Base-by-base conservation (phyloP, 37 sponge, comb jelly and placozoan genomes). In the Beroe ovata region DNA sequence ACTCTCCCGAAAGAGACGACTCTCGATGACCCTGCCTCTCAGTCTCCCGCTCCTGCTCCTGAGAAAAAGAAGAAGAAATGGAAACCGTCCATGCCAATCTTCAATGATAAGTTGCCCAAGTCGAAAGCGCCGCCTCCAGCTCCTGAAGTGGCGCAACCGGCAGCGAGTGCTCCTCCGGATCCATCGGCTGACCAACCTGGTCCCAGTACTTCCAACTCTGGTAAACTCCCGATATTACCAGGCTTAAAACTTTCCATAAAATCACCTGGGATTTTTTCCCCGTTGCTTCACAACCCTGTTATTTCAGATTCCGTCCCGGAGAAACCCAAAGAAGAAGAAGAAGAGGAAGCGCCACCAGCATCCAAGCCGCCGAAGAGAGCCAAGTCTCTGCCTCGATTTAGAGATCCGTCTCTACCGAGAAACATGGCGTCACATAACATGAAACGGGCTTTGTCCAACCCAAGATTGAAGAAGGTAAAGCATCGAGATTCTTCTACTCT, bases 21-120 rank as follows among this genome's bases (percentile, higher is more conserved):
- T 4, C 54, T 77, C 16, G 84, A 77, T 20, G 84, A 77, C 22
- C 84, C 84, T 25, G 84, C 84, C 54, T 42, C 54, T 8, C n/a
- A 30, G 8, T 36, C 35, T 21, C 84, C 84, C 16, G 84, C 22
- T 2, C 38, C 35, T 18, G 8, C 36, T 69, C 26, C 64, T 63
- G 26, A 14, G n/a, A 23, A 62, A 20, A 77, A 77, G 84, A 77
- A 77, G 21, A 77, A 23, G 54, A 77, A 23, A 25, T 77, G 84
- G 84, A 77, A 77, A 40, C 84, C 84, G 28, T 77, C 84, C 23
- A 77, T 77, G 42, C 84, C 84, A 28, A 77, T 77, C 4, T 77
- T 77, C 54, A 42, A 30, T 18, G 34, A 30, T 18, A 66, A 66
- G 36, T 18, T 62, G 26, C 63, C 63, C 28, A 62, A 62, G n/a